phyloP scores from a whole-genome alignment of 2,113 vertebrate species.

The Toxostoma redivivum region DNA sequence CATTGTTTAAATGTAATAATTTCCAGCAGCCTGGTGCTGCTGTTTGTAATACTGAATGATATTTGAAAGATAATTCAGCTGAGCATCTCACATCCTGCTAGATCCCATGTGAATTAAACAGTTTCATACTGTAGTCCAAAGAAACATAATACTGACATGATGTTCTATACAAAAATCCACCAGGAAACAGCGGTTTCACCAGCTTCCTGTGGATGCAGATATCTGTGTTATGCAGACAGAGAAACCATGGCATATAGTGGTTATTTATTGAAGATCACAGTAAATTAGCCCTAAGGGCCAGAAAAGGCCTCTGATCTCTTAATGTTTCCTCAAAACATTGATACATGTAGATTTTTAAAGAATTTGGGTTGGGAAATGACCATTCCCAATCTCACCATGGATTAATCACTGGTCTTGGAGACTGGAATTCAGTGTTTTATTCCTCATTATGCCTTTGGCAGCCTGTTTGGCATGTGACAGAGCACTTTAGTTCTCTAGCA shows the following conservation, averaged over 20 bases:
- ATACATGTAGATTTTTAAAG: neutral
- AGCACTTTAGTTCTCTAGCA: neutral
- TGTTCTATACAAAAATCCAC: neutral
- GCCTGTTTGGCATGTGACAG: neutral
- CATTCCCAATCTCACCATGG: neutral
- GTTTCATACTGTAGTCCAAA: neutral
- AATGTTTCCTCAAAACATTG: neutral
- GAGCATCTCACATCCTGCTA: neutral
- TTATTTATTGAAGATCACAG: neutral
- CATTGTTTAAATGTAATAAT: slow-evolving; percentile 18
- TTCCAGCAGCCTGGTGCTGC: neutral
- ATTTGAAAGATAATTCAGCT: slow-evolving; percentile 25
- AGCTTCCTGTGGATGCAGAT: neutral
- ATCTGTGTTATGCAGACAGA: neutral
- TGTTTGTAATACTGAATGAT: slow-evolving; percentile 11
- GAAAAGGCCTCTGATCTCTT: neutral
- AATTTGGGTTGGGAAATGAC: neutral
- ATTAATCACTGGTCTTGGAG: neutral
- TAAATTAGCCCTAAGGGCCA: neutral
- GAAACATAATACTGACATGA: neutral
- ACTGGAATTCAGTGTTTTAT: neutral
- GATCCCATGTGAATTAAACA: neutral
- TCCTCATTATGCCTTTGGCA: neutral
- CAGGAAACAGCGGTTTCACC: neutral
- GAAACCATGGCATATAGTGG: neutral